Evolutionary conservation across 2,113 vertebrate genomes (phyloP), one percentile per base, ranked within the genome.

Genomic region (Lipophrys pholis): DNA sequence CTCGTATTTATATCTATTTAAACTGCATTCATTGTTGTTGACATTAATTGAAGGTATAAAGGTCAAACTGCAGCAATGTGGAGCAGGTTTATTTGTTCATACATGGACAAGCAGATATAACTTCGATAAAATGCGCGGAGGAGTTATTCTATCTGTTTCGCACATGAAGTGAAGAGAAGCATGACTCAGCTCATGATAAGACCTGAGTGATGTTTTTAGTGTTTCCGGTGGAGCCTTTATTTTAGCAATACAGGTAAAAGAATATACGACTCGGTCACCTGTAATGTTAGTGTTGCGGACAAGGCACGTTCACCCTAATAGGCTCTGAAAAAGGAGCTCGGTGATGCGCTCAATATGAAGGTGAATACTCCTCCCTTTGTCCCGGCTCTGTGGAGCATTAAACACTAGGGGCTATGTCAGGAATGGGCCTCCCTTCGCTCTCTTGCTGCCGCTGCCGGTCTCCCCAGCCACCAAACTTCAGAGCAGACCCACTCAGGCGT

Each of bases 341-440:
- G 68, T 48, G 52, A 83, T 76, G 83, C 79, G 53, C 73, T 51
- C 55, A 9, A 39, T 35, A 67, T 69, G 77, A 62, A 69, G 71
- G 80, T 53, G 63, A 78, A 84, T 70, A 78, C 78, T 84, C 77
- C 46, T 66, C 73, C 71, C 14, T 77, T 93, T 92, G 90, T 92
- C 62, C 80, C 0, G 80, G 67, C 71, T 73, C 83, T 35, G 61
- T 76, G 63, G 81, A 88, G 84, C 90, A 86, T 89, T 82, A 85
- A 88, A 88, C 88, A 78, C 77, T 17, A 63, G 65, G 78, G 81
- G 53, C 73, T 84, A 62, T 84, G 86, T 82, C 73, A 87, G 82
- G 81, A 88, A 80, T 82, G 86, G 68, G 55, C 85, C 80, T 46
- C 80, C 69, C 39, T 63, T 69, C 68, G 69, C 56, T 79, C 63